Base-by-base conservation (phyloP, 1,140 invertebrate genomes). In the Brachionus asplanchnoidis region DNA sequence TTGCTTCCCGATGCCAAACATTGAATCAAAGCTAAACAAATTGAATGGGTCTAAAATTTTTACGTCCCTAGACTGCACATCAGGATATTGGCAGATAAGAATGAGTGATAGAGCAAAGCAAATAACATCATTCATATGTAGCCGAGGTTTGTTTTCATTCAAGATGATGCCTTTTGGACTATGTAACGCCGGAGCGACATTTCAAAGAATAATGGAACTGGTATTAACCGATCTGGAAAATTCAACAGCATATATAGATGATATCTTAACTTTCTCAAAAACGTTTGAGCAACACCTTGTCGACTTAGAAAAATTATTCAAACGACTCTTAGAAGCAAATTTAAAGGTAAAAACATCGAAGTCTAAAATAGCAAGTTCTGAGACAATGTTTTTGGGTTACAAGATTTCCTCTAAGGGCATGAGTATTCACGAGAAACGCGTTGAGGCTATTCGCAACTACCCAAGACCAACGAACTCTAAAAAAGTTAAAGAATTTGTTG, bases 161-260 rank as follows among this genome's bases (percentile, higher is more conserved):
- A 50, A 36, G 7, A 32, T 26, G 11, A 36, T 91, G 87, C 88
- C 88, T 12, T 91, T 91, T 85, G 90, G 91, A 32, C 82, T 91
- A 1, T 84, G 84, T 3, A 90, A 90, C 86, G 87, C 88, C n/a
- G 87, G 88, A 6, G 85, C 87, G 11, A 86, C 88, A 11, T 92
- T 91, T 84, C 90, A 91, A 86, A 80, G 91, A 6, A 88, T 89
- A n/a, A 91, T 92, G 42, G 86, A 90, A 85, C 26, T 87, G n/a
- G 86, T 91, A 3, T 85, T 91, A 1, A 87, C 86, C 5, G 36
- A 87, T 0, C 4, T 86, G 0, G 73, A 84, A 20, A 85, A 75
- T 46, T 66, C 46, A 40, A 26, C 9, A 5, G 79, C 89, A 0
- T 92, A 91, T 79, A 66, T 92, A 0, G 91, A 92, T 86, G 91